Percentiles rank a stretch among this genome's conserved stretches.
Conservation (phyloP, 2,888 invertebrate genomes). For the Drosophila meridiana region DNA sequence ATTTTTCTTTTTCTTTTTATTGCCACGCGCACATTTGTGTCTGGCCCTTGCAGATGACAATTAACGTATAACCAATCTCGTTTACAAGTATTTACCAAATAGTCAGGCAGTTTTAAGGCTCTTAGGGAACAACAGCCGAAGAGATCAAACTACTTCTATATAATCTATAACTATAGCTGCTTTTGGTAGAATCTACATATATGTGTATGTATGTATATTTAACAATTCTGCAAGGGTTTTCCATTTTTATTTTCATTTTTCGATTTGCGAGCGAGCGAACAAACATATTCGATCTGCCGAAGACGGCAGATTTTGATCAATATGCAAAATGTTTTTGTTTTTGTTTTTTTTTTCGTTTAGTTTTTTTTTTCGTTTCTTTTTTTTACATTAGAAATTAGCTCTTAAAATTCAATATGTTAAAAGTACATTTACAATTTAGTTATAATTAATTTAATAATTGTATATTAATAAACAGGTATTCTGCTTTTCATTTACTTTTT, state of each 20-base stretch:
- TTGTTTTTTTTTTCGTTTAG: neutral
- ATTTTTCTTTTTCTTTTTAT: conserved; percentile 28
- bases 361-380: neutral
- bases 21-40: conserved; percentile 39
- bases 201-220: conserved; percentile 15
- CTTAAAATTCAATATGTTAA: conserved; percentile 40
- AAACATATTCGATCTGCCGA: conserved; percentile 2
- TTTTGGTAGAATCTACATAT: conserved; percentile 15
- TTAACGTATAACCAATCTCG: conserved; percentile 9
- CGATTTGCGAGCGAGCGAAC: conserved; percentile 10
- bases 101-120: conserved; percentile 28
- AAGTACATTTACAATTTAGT: conserved; percentile 46
- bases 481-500: neutral
- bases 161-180: conserved; percentile 3
- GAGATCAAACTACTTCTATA: conserved; percentile 15
- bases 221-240: conserved; percentile 22
- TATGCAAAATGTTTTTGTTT: conserved; percentile 25
- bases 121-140: conserved; percentile 27
- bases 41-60: conserved; percentile 26
- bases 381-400: conserved; percentile 32
- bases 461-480: conserved; percentile 33
- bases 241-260: neutral
- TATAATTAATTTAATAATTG: conserved; percentile 44
- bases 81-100: conserved; percentile 15
- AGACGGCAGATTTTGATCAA: conserved; percentile 15